Evolutionary conservation across 2,797 vertebrate species (phyloP).

Genomic region (Hemitrygon akajei): DNA sequence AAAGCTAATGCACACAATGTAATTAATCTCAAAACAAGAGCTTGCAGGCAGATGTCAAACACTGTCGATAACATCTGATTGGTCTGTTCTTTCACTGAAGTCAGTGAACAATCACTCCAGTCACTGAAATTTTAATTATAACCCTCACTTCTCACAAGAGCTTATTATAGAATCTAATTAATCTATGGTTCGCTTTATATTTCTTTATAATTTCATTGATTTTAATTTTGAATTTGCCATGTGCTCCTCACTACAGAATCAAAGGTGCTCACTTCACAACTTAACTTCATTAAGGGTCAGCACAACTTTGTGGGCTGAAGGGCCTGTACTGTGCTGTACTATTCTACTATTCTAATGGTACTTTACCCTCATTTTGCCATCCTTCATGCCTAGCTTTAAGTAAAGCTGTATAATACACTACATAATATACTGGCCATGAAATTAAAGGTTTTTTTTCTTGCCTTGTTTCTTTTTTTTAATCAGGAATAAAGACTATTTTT

Average conservation of each 20-base stretch:
- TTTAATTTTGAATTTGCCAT: neutral
- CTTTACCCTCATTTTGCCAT: neutral
- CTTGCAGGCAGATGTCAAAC: neutral
- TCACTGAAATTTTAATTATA: neutral
- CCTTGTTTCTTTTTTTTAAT: no score
- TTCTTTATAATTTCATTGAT: neutral
- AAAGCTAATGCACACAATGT: neutral
- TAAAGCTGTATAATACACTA: no score
- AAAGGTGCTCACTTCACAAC: neutral
- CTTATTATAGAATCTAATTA: conserved; percentile 14
- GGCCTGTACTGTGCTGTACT: neutral
- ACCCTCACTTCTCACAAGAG: neutral
- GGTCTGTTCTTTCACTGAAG: neutral
- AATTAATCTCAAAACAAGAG: conserved; percentile 22
- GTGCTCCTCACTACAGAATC: no score
- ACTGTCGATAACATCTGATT: neutral
- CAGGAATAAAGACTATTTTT: no score
- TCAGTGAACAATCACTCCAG: neutral
- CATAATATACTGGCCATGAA: no score
- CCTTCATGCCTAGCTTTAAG: neutral
- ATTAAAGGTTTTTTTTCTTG: no score
- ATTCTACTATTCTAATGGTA: no score
- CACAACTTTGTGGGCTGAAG: no score
- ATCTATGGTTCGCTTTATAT: neutral
- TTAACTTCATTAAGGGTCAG: no score